These are phyloP conservation scores for Augiades crinisus DNA, from an alignment of 2,888 invertebrate species.

Conservation along the genomic window DNA sequence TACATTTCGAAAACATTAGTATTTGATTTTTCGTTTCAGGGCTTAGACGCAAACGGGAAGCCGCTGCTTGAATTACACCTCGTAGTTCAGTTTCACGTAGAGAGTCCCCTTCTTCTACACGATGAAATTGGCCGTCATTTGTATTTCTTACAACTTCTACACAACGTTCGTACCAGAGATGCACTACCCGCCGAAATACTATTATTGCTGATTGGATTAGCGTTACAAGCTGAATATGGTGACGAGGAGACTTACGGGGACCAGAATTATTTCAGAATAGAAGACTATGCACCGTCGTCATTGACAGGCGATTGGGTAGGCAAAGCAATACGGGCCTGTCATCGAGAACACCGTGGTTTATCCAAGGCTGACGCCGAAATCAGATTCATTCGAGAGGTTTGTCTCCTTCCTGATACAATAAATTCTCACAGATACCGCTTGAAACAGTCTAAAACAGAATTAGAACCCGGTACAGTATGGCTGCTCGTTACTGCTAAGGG, in stretches of 20 bases:
- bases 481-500: conserved; percentile 96
- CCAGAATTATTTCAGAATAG: conserved; percentile 86
- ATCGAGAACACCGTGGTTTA: conserved; percentile 90
- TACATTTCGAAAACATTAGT: no score
- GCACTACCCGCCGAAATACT: conserved; percentile 83
- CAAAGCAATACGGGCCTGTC: conserved; percentile 86
- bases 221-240: conserved; percentile 96
- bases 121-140: conserved; percentile 96
- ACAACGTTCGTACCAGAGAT: conserved; percentile 89
- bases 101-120: conserved; percentile 93
- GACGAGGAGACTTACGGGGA: conserved; percentile 81
- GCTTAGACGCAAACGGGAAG: conserved; percentile 93
- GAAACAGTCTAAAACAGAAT: conserved; percentile 87
- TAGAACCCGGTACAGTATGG: conserved; percentile 90
- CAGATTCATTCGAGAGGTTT: conserved; percentile 94
- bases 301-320: conserved; percentile 82
- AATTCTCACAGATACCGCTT: conserved; percentile 95
- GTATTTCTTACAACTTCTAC: conserved; percentile 96
- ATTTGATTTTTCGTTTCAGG: conserved; percentile 84
- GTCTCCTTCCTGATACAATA: conserved; percentile 90
- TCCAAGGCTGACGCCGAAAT: conserved; percentile 91
- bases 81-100: conserved; percentile 96
- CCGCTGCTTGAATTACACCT: conserved; percentile 94
- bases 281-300: conserved; percentile 90
- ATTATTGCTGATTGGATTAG: conserved; percentile 92